These are phyloP conservation scores for Erebia aethiops DNA, from an alignment of 2,888 invertebrate genomes.

Conservation along the genomic window DNA sequence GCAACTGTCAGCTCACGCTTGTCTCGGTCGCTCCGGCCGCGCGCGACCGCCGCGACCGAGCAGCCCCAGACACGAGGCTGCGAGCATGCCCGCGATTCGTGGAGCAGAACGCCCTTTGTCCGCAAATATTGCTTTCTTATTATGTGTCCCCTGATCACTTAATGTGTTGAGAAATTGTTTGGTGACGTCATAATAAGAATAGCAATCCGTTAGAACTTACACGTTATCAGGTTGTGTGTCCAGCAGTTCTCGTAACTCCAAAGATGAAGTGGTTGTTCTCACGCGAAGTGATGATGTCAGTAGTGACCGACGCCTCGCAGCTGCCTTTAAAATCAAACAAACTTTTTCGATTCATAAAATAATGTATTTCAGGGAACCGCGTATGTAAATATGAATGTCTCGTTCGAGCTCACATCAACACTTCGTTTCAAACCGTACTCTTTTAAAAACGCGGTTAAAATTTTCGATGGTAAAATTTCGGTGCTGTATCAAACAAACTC, in stretches of 20 bases:
- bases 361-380: background rate
- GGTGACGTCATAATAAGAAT: slow-evolving; percentile 73
- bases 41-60: slow-evolving; percentile 68
- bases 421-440: slow-evolving; percentile 34
- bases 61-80: slow-evolving; percentile 83
- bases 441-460: slow-evolving; percentile 9
- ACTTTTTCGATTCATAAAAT: background rate
- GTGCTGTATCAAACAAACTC: slow-evolving; percentile 48
- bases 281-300: slow-evolving; percentile 60
- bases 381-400: background rate
- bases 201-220: slow-evolving; percentile 68
- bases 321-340: slow-evolving; percentile 4
- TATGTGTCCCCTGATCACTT: slow-evolving; percentile 50
- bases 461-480: slow-evolving; percentile 13
- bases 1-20: slow-evolving; percentile 89
- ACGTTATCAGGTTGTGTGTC: slow-evolving; percentile 72
- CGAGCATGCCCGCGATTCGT: slow-evolving; percentile 81
- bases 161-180: slow-evolving; percentile 38
- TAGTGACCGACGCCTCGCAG: slow-evolving; percentile 13
- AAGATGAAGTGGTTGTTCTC: slow-evolving; percentile 58
- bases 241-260: slow-evolving; percentile 81
- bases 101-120: slow-evolving; percentile 75
- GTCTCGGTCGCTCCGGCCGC: slow-evolving; percentile 49
- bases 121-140: slow-evolving; percentile 79
- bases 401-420: slow-evolving; percentile 32